Evolutionary conservation across 2,113 vertebrate species (phyloP).

Genomic region (Sylvia atricapilla): DNA sequence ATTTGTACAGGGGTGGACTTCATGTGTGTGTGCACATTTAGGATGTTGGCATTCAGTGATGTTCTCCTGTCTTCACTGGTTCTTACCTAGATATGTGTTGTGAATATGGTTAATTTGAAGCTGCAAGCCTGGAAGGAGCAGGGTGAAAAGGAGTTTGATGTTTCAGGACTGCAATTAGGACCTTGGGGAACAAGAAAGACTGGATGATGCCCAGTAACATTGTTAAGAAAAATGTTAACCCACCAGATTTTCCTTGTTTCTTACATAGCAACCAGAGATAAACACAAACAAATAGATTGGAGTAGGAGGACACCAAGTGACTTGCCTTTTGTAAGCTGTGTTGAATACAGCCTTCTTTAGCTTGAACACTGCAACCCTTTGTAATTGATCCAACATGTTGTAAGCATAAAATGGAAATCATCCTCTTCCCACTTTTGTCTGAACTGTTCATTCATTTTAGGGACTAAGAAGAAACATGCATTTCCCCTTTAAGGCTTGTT

Average conservation of each 20-base stretch:
- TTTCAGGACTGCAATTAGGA: neutral
- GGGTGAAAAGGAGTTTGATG: neutral
- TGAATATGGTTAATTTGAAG: neutral
- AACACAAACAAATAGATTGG: slow-evolving; percentile 68
- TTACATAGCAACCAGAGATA: slow-evolving; percentile 73
- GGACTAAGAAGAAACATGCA: neutral
- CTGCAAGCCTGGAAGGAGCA: neutral
- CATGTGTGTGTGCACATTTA: neutral
- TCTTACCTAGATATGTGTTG: neutral
- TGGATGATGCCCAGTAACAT: slow-evolving; percentile 40
- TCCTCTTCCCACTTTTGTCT: slow-evolving; percentile 23
- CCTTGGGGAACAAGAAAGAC: slow-evolving; percentile 12
- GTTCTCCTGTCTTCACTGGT: neutral
- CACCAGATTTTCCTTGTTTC: slow-evolving; percentile 56
- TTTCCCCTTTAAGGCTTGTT: neutral
- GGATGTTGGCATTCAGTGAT: neutral
- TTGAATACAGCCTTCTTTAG: slow-evolving; percentile 40
- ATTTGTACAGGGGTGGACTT: neutral
- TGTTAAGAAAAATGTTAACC: slow-evolving; percentile 43
- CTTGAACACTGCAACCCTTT: slow-evolving; percentile 39
- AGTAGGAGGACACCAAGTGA: slow-evolving; percentile 51
- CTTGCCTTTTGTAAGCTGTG: slow-evolving; percentile 30
- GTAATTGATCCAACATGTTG: slow-evolving; percentile 7
- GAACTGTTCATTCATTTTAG: slow-evolving; percentile 1
- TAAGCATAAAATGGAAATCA: slow-evolving; percentile 15